phyloP scores from a whole-genome alignment of 1,140 invertebrate species.

The Hesperophylax magnus region DNA sequence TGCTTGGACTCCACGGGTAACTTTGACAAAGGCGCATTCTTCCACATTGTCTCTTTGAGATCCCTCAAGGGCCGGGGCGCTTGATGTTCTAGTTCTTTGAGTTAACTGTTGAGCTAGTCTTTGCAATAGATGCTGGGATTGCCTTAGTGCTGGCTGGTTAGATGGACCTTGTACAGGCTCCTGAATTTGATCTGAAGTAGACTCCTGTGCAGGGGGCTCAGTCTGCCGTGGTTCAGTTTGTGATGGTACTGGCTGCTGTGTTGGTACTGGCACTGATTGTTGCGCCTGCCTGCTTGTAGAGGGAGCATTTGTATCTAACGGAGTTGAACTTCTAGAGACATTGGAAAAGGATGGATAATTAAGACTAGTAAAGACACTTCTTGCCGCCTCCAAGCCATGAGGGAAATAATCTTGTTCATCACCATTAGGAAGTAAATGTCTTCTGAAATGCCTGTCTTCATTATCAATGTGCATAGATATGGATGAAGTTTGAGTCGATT shows the following conservation, averaged over 20 bases:
- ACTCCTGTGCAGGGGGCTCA: neutral
- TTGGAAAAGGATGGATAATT: neutral
- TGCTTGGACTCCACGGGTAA: constrained; percentile 62
- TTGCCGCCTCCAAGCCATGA: neutral
- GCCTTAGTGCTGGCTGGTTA: neutral
- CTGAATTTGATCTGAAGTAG: neutral
- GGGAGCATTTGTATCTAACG: constrained; percentile 24
- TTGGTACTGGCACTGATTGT: neutral
- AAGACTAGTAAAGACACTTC: neutral
- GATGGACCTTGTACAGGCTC: neutral
- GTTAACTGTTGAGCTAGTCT: constrained; percentile 13
- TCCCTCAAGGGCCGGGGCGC: neutral
- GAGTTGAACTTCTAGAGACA: neutral
- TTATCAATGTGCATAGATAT: constrained; percentile 35
- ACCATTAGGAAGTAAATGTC: neutral
- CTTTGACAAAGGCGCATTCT: constrained; percentile 62
- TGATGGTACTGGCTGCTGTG: neutral
- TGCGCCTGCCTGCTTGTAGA: constrained; percentile 39
- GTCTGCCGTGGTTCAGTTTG: neutral
- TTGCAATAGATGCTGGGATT: constrained; percentile 4
- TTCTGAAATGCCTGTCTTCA: constrained; percentile 26
- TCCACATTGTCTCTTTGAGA: constrained; percentile 5
- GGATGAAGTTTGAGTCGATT: constrained; percentile 24
- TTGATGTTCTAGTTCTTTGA: constrained; percentile 22
- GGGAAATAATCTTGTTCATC: constrained; percentile 10